Base-by-base conservation (phyloP, 2,113 vertebrate genomes). In the Misgurnus mizolepis region DNA sequence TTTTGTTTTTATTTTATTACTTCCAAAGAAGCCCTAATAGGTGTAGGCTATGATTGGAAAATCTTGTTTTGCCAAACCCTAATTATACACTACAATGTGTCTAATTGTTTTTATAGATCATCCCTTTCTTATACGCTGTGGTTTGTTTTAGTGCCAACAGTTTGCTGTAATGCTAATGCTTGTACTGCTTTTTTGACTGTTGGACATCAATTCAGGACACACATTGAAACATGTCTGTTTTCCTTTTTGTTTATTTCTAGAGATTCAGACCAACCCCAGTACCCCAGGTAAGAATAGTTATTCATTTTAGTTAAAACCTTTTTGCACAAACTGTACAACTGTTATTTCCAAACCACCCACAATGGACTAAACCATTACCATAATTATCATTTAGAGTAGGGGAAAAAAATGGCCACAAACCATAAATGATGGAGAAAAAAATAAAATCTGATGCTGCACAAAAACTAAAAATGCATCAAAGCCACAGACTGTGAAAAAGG, bases 241-340 rank as follows among this genome's bases (percentile, higher is more conserved):
- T 67, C 50, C 22, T 72, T 62, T 83, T 67, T 81, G 11, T 82
- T 10, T 81, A 53, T 79, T 62, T 76, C 71, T 62, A 83, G 82
- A 49, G 85, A 82, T 82, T 83, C 73, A 75, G 85, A 77, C 66
- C 11, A 2, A 65, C 72, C 49, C 67, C 76, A n/a, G 72, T 34
- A 67, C 49, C 76, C 8, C 82, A 80, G 82, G 85, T 86, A 86
- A 68, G 82, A 53, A 47, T 67, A 62, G 2, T 27, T 47, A 39
- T 66, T 15, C 47, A 61, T 18, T 34, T 39, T 14, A 56, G 2
- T 60, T 58, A 56, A 8, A 64, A 60, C 47, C 58, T 76, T n/a
- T 72, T 66, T 65, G 1, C 34, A 58, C n/a, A n/a, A 58, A 58
- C 10, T 47, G 45, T 10, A 47, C 7, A 7, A 47, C 17, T 18